Evolutionary conservation across 2,797 vertebrate species (phyloP).

Genomic region (Neosalanx taihuensis): DNA sequence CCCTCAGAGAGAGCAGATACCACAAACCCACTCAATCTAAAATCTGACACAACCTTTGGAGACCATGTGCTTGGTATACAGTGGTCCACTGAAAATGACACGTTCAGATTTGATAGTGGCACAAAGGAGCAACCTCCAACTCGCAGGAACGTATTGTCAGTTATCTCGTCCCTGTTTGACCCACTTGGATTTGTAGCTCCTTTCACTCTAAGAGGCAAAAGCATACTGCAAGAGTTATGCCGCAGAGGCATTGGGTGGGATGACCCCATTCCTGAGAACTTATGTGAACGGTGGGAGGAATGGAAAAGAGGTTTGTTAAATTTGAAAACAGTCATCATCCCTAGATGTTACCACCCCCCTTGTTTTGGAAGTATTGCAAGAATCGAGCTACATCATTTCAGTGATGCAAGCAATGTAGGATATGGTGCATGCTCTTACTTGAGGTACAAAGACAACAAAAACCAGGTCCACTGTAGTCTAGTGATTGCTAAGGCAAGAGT

Average conservation of each 20-base stretch:
- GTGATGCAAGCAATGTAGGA: slow-evolving; percentile 27
- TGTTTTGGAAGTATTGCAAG: too few relatives aligned
- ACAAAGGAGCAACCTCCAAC: too few relatives aligned
- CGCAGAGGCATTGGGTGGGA: slow-evolving; percentile 9
- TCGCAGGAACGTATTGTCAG: background rate
- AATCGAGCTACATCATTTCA: slow-evolving; percentile 40
- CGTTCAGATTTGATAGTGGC: slow-evolving; percentile 19
- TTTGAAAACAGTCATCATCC: background rate
- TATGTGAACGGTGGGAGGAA: slow-evolving; percentile 8
- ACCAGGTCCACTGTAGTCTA: slow-evolving; percentile 25
- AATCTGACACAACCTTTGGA: background rate
- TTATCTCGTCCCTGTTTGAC: slow-evolving; percentile 18
- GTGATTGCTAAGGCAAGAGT: slow-evolving; percentile 42
- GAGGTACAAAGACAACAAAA: slow-evolving; percentile 4
- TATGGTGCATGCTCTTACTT: slow-evolving; percentile 41
- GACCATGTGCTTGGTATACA: slow-evolving; percentile 21
- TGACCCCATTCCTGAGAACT: slow-evolving; percentile 15
- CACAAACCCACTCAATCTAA: background rate
- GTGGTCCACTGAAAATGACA: slow-evolving; percentile 26
- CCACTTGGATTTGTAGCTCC: slow-evolving; percentile 22
- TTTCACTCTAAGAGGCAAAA: slow-evolving; percentile 20
- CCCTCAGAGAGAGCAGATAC: slow-evolving; percentile 25
- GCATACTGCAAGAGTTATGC: slow-evolving; percentile 27
- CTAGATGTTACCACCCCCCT: slow-evolving; percentile 19
- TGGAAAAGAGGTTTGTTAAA: slow-evolving; percentile 1